Evolutionary conservation across 2,113 vertebrate genomes (phyloP).

Genomic region (Synchiropus splendidus): DNA sequence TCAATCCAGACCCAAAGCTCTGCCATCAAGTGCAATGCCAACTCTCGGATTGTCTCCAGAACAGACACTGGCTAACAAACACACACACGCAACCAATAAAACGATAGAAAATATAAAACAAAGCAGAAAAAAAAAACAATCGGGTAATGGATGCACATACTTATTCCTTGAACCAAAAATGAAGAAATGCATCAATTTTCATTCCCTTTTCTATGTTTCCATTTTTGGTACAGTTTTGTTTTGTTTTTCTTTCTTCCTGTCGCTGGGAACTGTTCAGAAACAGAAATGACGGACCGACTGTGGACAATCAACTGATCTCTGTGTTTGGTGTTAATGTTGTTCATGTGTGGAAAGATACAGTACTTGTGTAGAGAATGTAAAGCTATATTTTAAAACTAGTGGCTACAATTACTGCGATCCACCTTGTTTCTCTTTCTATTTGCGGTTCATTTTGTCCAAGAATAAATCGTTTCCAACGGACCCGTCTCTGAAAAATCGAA

Average conservation of each 20-base stretch:
- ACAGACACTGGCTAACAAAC: conserved; percentile 88
- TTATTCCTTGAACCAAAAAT: conserved; percentile 99
- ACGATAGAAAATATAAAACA: conserved; percentile 24
- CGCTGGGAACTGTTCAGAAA: conserved; percentile 81
- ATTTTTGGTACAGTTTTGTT: conserved; percentile 65
- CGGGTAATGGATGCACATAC: conserved; percentile 93
- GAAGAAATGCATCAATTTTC: conserved; percentile 84
- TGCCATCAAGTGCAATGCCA: conserved; percentile 98
- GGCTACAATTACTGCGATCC: conserved; percentile 58
- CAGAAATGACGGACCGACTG: conserved; percentile 91
- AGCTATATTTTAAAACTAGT: conserved; percentile 99
- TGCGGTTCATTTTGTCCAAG: conserved; percentile 62
- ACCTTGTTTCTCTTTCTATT: conserved; percentile 26
- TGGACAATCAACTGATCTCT: conserved; percentile 99
- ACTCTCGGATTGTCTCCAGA: conserved; percentile 91
- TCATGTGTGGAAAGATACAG: conserved; percentile 97
- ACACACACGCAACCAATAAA: conserved; percentile 46
- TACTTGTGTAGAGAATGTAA: conserved; percentile 99
- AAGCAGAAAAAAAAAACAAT: conserved; percentile 45
- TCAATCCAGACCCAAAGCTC: conserved; percentile 81
- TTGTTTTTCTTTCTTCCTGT: conserved; percentile 65
- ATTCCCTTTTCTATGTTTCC: conserved; percentile 98
- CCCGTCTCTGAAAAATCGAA: too few relatives aligned
- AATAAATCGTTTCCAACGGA: too few relatives aligned
- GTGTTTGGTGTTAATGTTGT: conserved; percentile 98